phyloP scores from a whole-genome alignment of 2,888 invertebrate genomes.

The Entomobrya multifasciata region DNA sequence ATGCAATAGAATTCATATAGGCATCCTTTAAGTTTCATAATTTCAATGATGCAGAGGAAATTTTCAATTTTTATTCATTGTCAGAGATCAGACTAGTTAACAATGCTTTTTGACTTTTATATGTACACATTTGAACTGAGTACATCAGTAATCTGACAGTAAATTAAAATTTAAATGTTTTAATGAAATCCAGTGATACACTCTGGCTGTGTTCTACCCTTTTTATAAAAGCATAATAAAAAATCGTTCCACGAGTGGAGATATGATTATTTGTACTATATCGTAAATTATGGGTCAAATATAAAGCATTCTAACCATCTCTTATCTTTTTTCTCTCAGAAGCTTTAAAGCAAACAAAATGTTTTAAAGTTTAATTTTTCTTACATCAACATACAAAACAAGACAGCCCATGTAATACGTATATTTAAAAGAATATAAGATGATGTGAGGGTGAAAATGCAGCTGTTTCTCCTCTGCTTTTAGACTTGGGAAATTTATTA shows the following conservation, averaged over 20 bases:
- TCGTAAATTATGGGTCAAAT: neutral
- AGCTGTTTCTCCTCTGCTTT: constrained; percentile 20
- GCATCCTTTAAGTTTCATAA: no score
- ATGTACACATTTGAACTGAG: constrained; percentile 5
- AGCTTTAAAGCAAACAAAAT: constrained; percentile 35
- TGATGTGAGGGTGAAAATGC: constrained; percentile 22
- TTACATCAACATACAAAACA: neutral
- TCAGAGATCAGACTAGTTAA: constrained; percentile 3
- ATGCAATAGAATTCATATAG: no score
- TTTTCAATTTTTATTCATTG: constrained; percentile 27
- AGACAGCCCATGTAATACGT: neutral
- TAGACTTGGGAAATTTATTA: neutral
- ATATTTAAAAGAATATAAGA: constrained; percentile 1
- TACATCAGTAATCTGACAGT: constrained; percentile 23
- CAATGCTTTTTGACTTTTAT: neutral
- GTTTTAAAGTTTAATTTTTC: neutral
- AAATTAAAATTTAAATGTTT: constrained; percentile 27
- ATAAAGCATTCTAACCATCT: neutral
- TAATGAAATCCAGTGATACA: neutral
- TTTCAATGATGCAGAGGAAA: neutral
- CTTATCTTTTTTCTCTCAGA: constrained; percentile 18
- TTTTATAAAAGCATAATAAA: neutral
- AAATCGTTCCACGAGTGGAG: neutral
- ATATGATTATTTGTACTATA: neutral
- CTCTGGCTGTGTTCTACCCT: neutral